phyloP scores from a whole-genome alignment of 2,113 vertebrate genomes.

The Lota lota region DNA sequence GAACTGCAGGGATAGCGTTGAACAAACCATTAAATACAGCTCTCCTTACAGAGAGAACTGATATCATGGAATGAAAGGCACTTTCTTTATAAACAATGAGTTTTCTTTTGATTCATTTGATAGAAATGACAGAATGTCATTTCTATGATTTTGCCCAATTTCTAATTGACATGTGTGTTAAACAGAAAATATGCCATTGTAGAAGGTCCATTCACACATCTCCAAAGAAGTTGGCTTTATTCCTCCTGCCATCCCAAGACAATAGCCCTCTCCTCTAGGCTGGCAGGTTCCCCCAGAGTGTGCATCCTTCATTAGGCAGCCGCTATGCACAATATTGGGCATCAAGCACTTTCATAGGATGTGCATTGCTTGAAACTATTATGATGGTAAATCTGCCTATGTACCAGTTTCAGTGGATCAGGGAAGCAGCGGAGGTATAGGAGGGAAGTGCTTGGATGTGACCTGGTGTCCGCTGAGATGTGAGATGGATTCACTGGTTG shows the following conservation, averaged over 20 bases:
- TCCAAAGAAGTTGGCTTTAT: conserved; percentile 12
- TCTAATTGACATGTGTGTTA: conserved; percentile 14
- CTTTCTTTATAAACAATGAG: not conserved
- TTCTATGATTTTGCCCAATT: conserved; percentile 16
- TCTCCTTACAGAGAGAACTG: too few species aligned
- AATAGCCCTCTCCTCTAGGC: conserved; percentile 25
- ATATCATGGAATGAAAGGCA: too few species aligned
- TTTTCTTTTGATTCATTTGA: not conserved
- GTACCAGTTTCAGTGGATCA: not conserved
- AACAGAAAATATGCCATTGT: conserved; percentile 26
- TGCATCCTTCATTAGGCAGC: conserved; percentile 34
- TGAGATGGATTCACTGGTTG: not conserved
- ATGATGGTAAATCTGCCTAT: not conserved
- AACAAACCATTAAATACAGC: too few species aligned
- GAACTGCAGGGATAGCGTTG: too few species aligned
- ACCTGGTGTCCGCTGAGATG: not conserved
- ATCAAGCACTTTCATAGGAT: not conserved
- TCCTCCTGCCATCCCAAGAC: conserved; percentile 21
- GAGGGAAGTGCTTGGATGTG: not conserved
- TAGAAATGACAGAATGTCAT: not conserved
- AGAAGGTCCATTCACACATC: conserved; percentile 15
- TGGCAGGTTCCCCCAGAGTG: conserved; percentile 19
- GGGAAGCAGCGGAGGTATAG: not conserved
- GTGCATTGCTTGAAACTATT: not conserved
- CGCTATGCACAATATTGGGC: conserved; percentile 17